Percentiles rank a stretch among this genome's conserved stretches.
phyloP scores from a whole-genome alignment of 2,888 invertebrate species.

The Tipula lateralis region DNA sequence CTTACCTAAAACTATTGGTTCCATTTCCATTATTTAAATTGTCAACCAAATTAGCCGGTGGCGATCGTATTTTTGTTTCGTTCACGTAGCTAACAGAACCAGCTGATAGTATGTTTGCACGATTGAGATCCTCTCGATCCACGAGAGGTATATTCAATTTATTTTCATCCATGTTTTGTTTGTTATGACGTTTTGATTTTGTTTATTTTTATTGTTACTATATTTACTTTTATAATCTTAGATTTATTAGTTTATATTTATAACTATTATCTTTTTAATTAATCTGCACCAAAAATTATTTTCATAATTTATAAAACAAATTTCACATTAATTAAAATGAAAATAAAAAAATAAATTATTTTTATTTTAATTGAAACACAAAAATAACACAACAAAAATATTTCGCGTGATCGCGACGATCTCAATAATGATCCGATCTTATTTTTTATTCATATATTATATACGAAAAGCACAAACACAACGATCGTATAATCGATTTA shows the following conservation, averaged over 20 bases:
- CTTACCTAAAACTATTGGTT: conserved; percentile 39
- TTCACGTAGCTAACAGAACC: conserved; percentile 31
- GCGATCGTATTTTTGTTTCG: conserved; percentile 30
- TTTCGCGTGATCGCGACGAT: background rate
- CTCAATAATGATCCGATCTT: background rate
- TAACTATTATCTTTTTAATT: background rate
- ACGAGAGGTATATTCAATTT: conserved; percentile 42
- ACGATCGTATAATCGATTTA: background rate
- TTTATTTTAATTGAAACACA: background rate
- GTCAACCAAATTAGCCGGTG: conserved; percentile 39
- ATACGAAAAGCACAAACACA: background rate
- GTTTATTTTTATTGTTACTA: background rate
- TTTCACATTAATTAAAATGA: background rate
- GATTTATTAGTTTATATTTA: background rate
- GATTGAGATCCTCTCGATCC: conserved; percentile 38
- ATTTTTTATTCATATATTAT: background rate
- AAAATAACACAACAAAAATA: background rate
- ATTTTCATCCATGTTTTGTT: conserved; percentile 41
- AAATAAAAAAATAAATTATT: background rate
- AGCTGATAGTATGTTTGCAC: conserved; percentile 31
- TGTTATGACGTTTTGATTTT: too few species aligned
- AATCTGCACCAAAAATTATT: background rate
- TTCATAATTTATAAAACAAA: background rate
- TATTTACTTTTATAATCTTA: background rate
- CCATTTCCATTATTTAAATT: conserved; percentile 41